Base-by-base conservation (phyloP, 2,888 invertebrate species). In the Conistra vaccinii region DNA sequence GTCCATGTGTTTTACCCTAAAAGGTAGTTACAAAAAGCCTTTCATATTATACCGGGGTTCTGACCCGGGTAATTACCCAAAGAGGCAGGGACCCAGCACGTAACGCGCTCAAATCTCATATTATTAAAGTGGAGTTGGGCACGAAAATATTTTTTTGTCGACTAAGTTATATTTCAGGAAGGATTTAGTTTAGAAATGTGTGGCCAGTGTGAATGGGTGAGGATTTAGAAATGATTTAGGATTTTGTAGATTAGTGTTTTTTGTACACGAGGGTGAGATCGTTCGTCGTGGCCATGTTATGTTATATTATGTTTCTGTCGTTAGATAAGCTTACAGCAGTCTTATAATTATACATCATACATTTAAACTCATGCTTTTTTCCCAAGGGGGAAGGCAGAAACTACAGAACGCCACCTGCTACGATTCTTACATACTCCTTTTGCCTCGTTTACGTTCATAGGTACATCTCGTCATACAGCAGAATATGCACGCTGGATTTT, bases 21-120 rank as follows among this genome's bases (percentile, higher is more conserved):
- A 85, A 85, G 76, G 71, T 58, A 61, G 68, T 80, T 70, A 83
- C 77, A 87, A 86, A 84, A 86, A 87, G 69, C 84, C 69, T 73
- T 74, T 61, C 69, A 70, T 81, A 87, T 84, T 80, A 80, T 79
- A 67, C 79, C 45, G 26, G 84, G 83, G 76, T 66, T 78, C 62
- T 83, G 79, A 81, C 76, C 85, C 84, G 71, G 78, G 89, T 89
- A 90, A 90, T 90, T 90, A 90, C 85, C 83, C 80, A 79, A 80
- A 84, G 86, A 73, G 81, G 63, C 53, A 76, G 45, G 53, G 80
- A 32, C 80, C 77, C 75, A 70, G 74, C 78, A 83, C 80, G 86
- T 89, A 89, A 90, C 83, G 84, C 81, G 87, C 81, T 84, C 83
- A 90, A 90, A 89, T 90, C 89, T 87, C 86, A 74, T 80, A 87